Evolutionary conservation across 1,140 invertebrate genomes (phyloP).

Genomic region (Bombus superbus): DNA sequence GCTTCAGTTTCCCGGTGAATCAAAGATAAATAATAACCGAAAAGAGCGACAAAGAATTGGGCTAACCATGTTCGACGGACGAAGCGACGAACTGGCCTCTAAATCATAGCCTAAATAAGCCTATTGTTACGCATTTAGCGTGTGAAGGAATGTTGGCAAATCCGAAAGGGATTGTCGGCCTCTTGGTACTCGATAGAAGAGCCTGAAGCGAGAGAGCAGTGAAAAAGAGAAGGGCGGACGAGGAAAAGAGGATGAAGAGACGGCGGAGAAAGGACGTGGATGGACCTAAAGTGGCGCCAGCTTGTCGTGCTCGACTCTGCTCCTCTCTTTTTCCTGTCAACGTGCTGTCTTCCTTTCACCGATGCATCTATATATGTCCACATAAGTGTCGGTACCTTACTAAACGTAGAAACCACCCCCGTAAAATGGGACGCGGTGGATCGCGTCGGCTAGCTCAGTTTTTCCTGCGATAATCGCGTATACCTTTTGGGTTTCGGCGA

Average conservation of each 20-base stretch:
- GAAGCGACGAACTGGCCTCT: slow-evolving; percentile 68
- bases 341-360: slow-evolving; percentile 15
- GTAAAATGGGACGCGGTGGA: slow-evolving; percentile 33
- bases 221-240: slow-evolving; percentile 27
- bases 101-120: slow-evolving; percentile 80
- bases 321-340: slow-evolving; percentile 25
- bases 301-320: slow-evolving; percentile 65
- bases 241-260: slow-evolving; percentile 27
- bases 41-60: slow-evolving; percentile 46
- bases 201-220: slow-evolving; percentile 37
- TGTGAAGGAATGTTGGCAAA: slow-evolving; percentile 80
- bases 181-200: slow-evolving; percentile 53
- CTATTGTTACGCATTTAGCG: slow-evolving; percentile 80
- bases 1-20: slow-evolving; percentile 60
- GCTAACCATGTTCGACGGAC: slow-evolving; percentile 41
- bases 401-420: not conserved
- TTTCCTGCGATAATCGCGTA: slow-evolving; percentile 34
- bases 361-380: not conserved
- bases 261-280: slow-evolving; percentile 63
- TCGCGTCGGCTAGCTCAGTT: slow-evolving; percentile 7
- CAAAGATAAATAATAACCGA: slow-evolving; percentile 75
- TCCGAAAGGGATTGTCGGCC: slow-evolving; percentile 70
- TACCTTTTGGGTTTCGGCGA: slow-evolving; percentile 33
- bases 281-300: slow-evolving; percentile 75
- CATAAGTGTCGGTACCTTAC: not conserved